phyloP scores from a whole-genome alignment of 2,888 invertebrate genomes.

The Cheilosia vernalis region DNA sequence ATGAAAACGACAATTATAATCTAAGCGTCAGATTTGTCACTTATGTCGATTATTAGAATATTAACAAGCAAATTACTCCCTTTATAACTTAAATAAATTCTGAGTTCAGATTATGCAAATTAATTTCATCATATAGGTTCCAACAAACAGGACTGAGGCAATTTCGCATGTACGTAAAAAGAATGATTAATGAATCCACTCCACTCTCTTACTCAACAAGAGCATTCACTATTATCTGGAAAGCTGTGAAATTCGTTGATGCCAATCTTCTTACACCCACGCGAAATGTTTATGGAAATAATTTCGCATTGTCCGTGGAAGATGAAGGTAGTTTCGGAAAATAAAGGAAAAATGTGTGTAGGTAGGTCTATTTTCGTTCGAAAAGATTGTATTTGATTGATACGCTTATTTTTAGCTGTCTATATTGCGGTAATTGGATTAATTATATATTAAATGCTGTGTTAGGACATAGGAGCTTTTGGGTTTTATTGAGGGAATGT shows the following conservation, averaged over 20 bases:
- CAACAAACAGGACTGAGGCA: background rate
- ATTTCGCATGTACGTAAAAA: background rate
- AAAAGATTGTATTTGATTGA: conserved; percentile 3
- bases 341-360: background rate
- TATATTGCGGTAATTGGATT: background rate
- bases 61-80: too few species aligned
- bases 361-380: conserved; percentile 7
- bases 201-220: background rate
- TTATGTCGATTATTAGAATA: too few species aligned
- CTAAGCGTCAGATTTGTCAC: too few species aligned
- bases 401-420: conserved; percentile 7
- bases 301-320: conserved; percentile 1
- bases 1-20: too few species aligned
- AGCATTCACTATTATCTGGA: background rate
- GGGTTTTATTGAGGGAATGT: too few species aligned
- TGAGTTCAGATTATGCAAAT: too few species aligned
- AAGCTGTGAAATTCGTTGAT: background rate
- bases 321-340: background rate
- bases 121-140: background rate
- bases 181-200: background rate
- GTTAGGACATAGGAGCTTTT: background rate
- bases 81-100: too few species aligned
- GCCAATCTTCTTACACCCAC: conserved; percentile 1
- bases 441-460: background rate
- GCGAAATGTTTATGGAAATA: background rate